phyloP scores from a whole-genome alignment of 1,140 invertebrate species.

The Palaemon carinicauda region DNA sequence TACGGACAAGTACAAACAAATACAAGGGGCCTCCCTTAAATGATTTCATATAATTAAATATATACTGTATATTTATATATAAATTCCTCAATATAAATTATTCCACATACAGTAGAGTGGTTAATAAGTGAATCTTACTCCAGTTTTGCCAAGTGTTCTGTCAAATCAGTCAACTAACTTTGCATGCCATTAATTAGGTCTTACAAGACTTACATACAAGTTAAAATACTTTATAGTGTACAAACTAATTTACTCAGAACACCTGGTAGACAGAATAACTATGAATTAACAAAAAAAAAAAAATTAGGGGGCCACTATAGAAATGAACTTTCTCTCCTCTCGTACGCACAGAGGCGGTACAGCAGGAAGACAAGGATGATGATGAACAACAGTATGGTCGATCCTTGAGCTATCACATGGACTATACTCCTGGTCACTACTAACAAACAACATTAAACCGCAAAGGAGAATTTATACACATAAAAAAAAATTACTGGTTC shows the following conservation, averaged over 20 bases:
- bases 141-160: conserved; percentile 17
- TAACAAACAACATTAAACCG: conserved; percentile 26
- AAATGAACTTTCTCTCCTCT: conserved; percentile 42
- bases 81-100: conserved; percentile 24
- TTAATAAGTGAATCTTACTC: background rate
- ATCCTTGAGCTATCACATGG: conserved; percentile 53
- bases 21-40: conserved; percentile 26
- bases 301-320: conserved; percentile 6
- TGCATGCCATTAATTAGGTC: background rate
- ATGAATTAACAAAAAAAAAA: background rate
- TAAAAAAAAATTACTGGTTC: too few species aligned
- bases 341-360: conserved; percentile 12
- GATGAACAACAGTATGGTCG: conserved; percentile 38
- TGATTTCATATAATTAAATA: background rate
- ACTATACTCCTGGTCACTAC: conserved; percentile 22
- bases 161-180: conserved; percentile 17
- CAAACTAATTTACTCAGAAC: background rate
- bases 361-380: conserved; percentile 36
- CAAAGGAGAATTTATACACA: too few species aligned
- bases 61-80: background rate
- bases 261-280: background rate
- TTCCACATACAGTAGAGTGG: conserved; percentile 16
- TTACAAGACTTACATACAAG: too few species aligned
- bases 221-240: background rate
- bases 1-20: conserved; percentile 13